Base-by-base conservation (phyloP, 2,113 vertebrate genomes). In the Nipponia nippon region DNA sequence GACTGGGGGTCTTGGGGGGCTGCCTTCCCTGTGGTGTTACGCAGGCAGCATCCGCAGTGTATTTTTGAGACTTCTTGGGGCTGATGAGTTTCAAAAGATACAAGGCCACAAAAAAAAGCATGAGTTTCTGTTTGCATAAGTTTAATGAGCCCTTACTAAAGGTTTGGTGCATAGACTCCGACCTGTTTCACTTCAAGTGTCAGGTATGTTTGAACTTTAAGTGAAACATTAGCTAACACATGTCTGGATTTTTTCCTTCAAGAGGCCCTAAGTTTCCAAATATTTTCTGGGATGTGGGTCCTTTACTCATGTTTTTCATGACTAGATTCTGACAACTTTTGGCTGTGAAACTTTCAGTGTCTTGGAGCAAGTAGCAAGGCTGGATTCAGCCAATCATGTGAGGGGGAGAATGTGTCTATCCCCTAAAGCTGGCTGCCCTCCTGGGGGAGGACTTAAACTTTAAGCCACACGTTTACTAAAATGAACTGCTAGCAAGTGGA, bases 151-250 rank as follows among this genome's bases (percentile, higher is more conserved):
- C 55, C 49, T 90, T 81, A 50, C 79, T 90, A 55, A 83, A 90
- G 69, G 65, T 93, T 93, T 3, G 15, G 61, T 79, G 72, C 27
- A 16, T 56, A 95, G 88, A 90, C 72, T 96, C 86, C 1, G 21
- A 96, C 83, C 77, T 89, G 56, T 87, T 95, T 95, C 77, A 76
- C 69, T 96, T 95, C 47, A 83, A 86, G 67, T 83, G 92, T 94
- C 79, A 81, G 67, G 22, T 94, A 44, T 92, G 72, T 90, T 94
- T 96, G 79, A 96, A 78, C 76, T 95, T 66, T 2, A 81, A 52
- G 88, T 93, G 83, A 97, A 95, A 95, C 83, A 92, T 95, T 95
- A 97, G 67, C 92, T 78, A 73, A 62, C 26, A 14, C 19, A 25
- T 16, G 65, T 94, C 90, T 95, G 82, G 40, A 26, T 86, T 87